Evolutionary conservation across 2,113 vertebrate species (phyloP), one percentile per base, ranked within the genome.

Genomic region (Caretta caretta): DNA sequence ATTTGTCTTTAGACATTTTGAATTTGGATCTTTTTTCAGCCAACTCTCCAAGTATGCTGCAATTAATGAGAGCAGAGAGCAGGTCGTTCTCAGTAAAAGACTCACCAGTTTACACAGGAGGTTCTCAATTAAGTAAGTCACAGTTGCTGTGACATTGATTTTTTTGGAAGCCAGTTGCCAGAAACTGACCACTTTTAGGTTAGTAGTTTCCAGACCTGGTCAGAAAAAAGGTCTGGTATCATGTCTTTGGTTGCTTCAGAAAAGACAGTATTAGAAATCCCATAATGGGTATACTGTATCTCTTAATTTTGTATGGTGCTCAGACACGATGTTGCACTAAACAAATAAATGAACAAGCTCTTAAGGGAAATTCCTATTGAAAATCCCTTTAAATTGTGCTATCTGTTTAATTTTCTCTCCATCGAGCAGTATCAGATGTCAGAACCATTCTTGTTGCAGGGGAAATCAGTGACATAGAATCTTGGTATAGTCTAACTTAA

Each of bases 1-100:
- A 96, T 95, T 89, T 93, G 87, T 95, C 96, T 96, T 96, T 78
- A 94, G 94, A 90, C 57, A 75, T 96, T 95, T 96, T 87, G 79
- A 92, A 94, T 94, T 88, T 81, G 62, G 81, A 10, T 76, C 0
- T 88, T 80, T 95, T 94, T 95, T 94, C 59, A 89, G 38, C 88
- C 90, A 88, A 91, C 78, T 94, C 78, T 89, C 87, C 93, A 90
- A 96, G 94, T 93, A 86, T 84, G 81, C 49, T 84, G 94, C 90
- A 96, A 85, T 96, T 96, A 96, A 95, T 92, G 84, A 35, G 86
- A 94, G 72, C 86, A 97, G 90, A 90, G 94, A 81, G 81, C 93
- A 97, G 89, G 83, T 72, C 65, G 84, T 81, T 95, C 92, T 91
- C 81, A 80, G 62, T 84, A 81, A 38, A 19, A 72, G 35, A 72